phyloP scores from a whole-genome alignment of 1,140 invertebrate genomes.

The Neotoxoptera formosana region DNA sequence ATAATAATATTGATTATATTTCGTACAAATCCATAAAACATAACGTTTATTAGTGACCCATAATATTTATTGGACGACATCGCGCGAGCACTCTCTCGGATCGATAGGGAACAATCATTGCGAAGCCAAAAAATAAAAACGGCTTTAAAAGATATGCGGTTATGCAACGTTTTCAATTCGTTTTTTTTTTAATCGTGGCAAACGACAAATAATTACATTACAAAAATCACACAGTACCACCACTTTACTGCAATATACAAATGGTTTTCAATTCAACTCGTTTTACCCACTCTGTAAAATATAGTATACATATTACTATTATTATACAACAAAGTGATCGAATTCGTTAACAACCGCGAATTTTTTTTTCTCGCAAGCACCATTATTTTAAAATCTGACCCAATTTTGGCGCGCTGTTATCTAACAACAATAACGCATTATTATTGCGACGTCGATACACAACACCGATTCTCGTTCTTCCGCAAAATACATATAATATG shows the following conservation, averaged over 20 bases:
- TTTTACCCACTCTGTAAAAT: neutral
- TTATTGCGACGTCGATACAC: neutral
- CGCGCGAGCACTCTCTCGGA: neutral
- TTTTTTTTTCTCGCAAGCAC: neutral
- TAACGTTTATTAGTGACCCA: neutral
- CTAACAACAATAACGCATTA: neutral
- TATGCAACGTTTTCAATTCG: neutral
- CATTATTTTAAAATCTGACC: conserved; percentile 25
- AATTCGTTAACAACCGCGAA: neutral
- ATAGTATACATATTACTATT: neutral
- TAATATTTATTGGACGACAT: neutral
- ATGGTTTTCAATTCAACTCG: neutral
- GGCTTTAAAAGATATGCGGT: neutral
- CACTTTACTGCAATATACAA: neutral
- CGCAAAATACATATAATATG: neutral
- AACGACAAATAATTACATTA: neutral
- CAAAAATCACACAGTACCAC: neutral
- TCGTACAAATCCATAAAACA: no score
- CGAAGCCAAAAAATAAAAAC: neutral
- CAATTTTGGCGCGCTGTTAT: neutral
- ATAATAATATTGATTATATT: neutral
- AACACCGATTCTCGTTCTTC: neutral
- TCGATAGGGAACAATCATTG: neutral
- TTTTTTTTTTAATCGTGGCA: neutral
- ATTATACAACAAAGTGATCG: neutral